Conservation (phyloP, 64 coral and sea anemone genomes). For the Catalaphyllia jardinei region DNA sequence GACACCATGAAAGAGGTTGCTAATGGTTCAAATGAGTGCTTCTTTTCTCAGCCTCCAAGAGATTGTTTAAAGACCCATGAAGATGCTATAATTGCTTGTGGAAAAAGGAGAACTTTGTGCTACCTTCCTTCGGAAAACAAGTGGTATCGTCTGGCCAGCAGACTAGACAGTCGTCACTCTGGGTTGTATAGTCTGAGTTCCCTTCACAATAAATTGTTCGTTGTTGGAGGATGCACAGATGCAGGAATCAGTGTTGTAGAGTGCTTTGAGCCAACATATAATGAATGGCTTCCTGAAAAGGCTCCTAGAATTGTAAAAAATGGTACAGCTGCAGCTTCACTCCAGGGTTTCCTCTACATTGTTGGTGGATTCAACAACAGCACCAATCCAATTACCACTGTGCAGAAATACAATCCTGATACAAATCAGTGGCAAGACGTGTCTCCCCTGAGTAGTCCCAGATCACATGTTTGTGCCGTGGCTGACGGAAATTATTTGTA, state of each 20-base stretch:
- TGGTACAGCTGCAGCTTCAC: not conserved
- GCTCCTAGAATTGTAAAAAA: not conserved
- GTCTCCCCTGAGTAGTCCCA: slow-evolving; percentile 40
- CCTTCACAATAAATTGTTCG: not conserved
- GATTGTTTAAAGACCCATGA: slow-evolving; percentile 23
- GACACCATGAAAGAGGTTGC: not conserved
- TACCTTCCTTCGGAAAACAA: slow-evolving; percentile 3
- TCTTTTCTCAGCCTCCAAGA: slow-evolving; percentile 18
- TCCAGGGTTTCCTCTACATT: not conserved
- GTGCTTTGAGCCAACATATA: not conserved
- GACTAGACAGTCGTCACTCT: not conserved
- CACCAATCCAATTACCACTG: not conserved
- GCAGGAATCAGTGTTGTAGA: not conserved
- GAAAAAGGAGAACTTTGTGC: not conserved
- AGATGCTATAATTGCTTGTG: not conserved
- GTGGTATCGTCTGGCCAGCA: slow-evolving; percentile 17
- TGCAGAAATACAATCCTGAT: slow-evolving; percentile 33
- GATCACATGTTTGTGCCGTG: slow-evolving; percentile 57
- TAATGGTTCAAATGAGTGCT: not conserved
- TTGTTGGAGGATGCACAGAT: not conserved
- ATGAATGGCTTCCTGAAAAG: not conserved
- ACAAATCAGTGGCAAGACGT: slow-evolving; percentile 45
- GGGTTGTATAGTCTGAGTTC: not conserved
- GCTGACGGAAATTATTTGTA: slow-evolving; percentile 59
- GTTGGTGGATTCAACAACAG: slow-evolving; percentile 21